Conservation (phyloP, 2,797 vertebrate genomes). For the Pitangus sulphuratus region DNA sequence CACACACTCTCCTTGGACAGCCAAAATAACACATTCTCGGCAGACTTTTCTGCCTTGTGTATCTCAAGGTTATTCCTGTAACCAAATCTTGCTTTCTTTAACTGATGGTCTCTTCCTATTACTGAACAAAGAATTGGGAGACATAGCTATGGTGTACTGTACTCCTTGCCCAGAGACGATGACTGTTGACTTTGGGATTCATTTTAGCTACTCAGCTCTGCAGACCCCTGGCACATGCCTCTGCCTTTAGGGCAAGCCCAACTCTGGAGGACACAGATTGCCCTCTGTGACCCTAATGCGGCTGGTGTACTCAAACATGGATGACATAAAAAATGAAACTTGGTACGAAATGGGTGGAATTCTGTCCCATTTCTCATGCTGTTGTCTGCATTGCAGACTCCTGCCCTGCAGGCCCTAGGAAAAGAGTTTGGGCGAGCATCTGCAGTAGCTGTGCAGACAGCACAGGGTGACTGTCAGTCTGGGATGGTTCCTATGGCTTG, state of each 20-base stretch:
- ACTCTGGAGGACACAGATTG: not conserved
- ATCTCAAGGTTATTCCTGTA: not conserved
- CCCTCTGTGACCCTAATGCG: not conserved
- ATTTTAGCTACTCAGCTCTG: not conserved
- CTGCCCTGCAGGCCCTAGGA: not conserved
- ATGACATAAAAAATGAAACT: not conserved
- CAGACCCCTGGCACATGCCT: rapidly evolving
- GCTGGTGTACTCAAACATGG: not conserved
- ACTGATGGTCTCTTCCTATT: not conserved
- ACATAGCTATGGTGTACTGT: not conserved
- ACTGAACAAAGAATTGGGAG: not conserved
- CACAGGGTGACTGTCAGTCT: not conserved
- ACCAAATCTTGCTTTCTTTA: not conserved
- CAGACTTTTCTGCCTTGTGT: not conserved
- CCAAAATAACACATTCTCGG: not conserved
- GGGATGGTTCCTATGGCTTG: not conserved
- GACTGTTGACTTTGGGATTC: not conserved
- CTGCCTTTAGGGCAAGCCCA: not conserved
- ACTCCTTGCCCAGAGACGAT: not conserved
- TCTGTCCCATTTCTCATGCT: not conserved
- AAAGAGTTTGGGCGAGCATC: not conserved
- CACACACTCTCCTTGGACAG: not conserved
- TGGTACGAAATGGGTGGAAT: not conserved
- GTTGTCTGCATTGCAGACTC: not conserved
- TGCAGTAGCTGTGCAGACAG: rapidly evolving